A percentile compares a stretch with the other conserved stretches of the same genome.
phyloP scores from a whole-genome alignment of 1,140 invertebrate genomes.

The Musca domestica region DNA sequence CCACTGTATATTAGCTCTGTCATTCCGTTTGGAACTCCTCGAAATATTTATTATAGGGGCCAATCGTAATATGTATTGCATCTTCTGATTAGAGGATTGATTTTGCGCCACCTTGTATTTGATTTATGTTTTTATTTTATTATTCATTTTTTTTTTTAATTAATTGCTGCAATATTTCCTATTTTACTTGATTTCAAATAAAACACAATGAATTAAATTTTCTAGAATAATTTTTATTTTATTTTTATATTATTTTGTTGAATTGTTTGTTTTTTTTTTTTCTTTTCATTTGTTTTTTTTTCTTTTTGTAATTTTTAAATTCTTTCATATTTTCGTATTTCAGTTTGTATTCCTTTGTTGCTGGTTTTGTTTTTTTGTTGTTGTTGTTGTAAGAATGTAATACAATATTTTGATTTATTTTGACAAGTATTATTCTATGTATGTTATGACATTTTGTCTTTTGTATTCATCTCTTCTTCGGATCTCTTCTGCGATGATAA shows the following conservation, averaged over 20 bases:
- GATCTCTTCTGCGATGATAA: too few relatives aligned
- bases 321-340: background rate
- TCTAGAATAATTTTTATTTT: constrained; percentile 14
- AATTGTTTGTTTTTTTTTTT: constrained; percentile 27
- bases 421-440: constrained; percentile 11
- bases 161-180: background rate
- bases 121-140: too few relatives aligned
- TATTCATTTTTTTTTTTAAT: too few relatives aligned
- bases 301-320: background rate
- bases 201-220: background rate
- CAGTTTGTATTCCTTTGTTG: constrained; percentile 20
- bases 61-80: too few relatives aligned
- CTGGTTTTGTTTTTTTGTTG: background rate
- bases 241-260: background rate
- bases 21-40: too few relatives aligned
- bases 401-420: constrained; percentile 26
- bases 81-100: too few relatives aligned
- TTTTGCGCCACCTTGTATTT: too few relatives aligned
- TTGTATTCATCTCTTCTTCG: too few relatives aligned
- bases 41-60: too few relatives aligned
- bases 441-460: background rate
- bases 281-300: background rate
- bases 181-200: background rate
- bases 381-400: constrained; percentile 28
- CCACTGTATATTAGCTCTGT: too few relatives aligned